A percentile compares a stretch with the other conserved stretches of the same genome.
Conservation (phyloP, 2,888 invertebrate genomes). For the Muschampia plurimacula region DNA sequence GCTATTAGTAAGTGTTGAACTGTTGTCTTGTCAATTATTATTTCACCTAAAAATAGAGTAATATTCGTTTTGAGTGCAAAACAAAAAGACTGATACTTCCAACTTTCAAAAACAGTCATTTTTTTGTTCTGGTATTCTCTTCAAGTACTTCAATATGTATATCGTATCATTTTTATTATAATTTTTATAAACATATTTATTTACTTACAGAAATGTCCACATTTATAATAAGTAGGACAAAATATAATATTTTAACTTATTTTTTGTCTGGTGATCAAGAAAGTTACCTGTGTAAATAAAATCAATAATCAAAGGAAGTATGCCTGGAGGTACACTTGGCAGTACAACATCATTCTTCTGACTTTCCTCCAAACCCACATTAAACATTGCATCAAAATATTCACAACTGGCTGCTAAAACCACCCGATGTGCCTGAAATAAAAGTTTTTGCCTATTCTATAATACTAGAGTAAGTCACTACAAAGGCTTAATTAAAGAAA, state of each 20-base stretch:
- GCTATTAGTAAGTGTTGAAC: too few species aligned
- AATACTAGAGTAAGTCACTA: background rate
- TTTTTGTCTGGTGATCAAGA: background rate
- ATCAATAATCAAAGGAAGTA: constrained; percentile 91
- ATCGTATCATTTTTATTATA: too few species aligned
- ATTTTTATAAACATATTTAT: too few species aligned
- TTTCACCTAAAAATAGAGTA: constrained; percentile 80
- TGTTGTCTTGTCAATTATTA: constrained; percentile 90
- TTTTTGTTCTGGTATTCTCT: too few species aligned
- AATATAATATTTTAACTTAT: background rate
- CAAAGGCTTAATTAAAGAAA: too few species aligned
- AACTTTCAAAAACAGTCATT: too few species aligned
- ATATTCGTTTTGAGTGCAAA: too few species aligned
- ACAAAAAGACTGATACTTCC: too few species aligned
- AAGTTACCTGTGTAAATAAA: constrained; percentile 93
- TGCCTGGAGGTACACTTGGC: constrained; percentile 90
- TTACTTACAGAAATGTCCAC: too few species aligned
- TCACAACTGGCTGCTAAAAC: constrained; percentile 95
- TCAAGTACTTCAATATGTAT: too few species aligned
- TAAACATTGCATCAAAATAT: constrained; percentile 98
- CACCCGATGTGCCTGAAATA: constrained; percentile 91
- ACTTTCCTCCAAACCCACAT: constrained; percentile 93
- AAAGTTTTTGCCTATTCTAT: background rate
- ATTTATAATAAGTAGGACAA: too few species aligned
- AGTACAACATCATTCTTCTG: constrained; percentile 92